Percentiles rank a stretch among this genome's conserved stretches.
Conservation (phyloP, 2,113 vertebrate species). For the Maccullochella peelii region DNA sequence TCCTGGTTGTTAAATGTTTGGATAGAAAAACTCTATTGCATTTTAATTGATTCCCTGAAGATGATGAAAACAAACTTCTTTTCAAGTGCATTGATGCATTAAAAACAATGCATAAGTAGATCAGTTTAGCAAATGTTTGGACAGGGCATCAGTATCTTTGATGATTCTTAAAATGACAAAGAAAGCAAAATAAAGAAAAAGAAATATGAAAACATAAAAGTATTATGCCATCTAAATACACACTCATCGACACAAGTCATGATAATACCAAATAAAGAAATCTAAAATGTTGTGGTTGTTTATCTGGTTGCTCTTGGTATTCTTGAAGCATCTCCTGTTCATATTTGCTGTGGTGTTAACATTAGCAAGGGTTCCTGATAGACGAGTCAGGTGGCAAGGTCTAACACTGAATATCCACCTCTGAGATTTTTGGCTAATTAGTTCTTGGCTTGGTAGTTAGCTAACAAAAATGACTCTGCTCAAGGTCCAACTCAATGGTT, state of each 20-base stretch:
- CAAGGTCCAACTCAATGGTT: too few species aligned
- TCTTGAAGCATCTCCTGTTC: constrained; percentile 30
- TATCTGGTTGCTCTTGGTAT: not conserved
- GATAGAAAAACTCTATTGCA: constrained; percentile 1
- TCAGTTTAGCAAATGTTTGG: not conserved
- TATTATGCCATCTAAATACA: not conserved
- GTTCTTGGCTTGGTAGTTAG: too few species aligned
- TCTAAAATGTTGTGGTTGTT: not conserved
- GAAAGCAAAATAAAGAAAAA: not conserved
- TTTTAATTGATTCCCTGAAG: constrained; percentile 24
- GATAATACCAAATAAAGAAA: not conserved
- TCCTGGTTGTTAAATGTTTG: constrained; percentile 24
- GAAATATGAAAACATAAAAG: not conserved
- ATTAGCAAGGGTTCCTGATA: not conserved
- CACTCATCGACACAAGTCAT: not conserved
- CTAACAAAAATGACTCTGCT: not conserved
- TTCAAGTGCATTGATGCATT: not conserved
- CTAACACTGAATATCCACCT: not conserved
- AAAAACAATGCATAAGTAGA: not conserved
- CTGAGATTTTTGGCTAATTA: not conserved
- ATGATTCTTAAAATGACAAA: not conserved
- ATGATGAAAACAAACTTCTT: not conserved
- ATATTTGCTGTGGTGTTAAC: constrained; percentile 36
- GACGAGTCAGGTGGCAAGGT: not conserved
- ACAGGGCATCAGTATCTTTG: not conserved